Evolutionary conservation across 1,140 invertebrate species (phyloP), one percentile per base, ranked within the genome.

Genomic region (Chrysomallon squamiferum): DNA sequence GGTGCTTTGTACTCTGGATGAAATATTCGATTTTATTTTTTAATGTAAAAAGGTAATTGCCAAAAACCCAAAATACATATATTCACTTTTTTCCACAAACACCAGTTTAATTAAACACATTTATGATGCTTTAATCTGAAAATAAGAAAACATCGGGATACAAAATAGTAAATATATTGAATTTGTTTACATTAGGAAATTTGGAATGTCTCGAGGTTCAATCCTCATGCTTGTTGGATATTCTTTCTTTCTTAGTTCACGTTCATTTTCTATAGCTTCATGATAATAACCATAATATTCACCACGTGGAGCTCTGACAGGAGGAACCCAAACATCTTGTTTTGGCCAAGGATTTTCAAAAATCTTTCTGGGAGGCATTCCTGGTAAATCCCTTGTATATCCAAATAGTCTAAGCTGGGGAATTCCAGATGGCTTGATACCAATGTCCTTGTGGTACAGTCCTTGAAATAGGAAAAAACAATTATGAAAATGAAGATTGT

Each of bases 271-370:
- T 13, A 79, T 72, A 13, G 73, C 71, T 56, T 81, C 76, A 38
- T 81, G 77, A 59, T 81, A 81, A 59, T 79, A 81, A 11, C 79
- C 79, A 59, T 83, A 83, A 61, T 83, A 83, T 25, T 78, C 74
- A 15, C 79, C 78, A 9, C 79, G 61, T 3, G 70, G 68, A 7
- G 71, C 64, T 25, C 78, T 63, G 20, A 72, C 61, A 15, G 77
- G 68, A 9, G 74, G 74, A 0, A 69, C 62, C 69, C 74, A 79
- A 9, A 67, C 63, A 33, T 80, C 77, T 25, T 62, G 58, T 64
- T 75, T 80, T n/a, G 78, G 75, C 79, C 79, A 81, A 2, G 75
- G 71, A 43, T 73, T 52, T 27, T 78, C 65, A 64, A 77, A 81
- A 15, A 79, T 64, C 27, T 77, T 74, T 22, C 72, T 62, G 13